Conservation (phyloP, 2,888 invertebrate genomes). For the Platycnemis pennipes region DNA sequence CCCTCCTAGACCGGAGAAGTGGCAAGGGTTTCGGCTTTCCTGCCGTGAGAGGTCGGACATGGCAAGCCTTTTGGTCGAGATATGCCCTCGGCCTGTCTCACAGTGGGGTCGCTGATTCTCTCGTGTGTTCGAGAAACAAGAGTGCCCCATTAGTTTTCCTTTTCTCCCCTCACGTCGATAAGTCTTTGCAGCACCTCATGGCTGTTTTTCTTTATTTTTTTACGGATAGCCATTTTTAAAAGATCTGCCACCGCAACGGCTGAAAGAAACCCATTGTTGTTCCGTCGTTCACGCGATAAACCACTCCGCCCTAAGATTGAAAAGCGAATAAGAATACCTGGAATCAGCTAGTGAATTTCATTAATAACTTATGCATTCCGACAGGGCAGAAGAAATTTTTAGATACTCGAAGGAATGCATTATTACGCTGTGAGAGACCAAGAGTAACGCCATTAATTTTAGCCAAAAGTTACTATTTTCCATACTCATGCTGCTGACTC, state of each 20-base stretch:
- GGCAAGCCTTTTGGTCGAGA: constrained; percentile 64
- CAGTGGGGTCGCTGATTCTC: constrained; percentile 66
- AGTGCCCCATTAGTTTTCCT: constrained; percentile 65
- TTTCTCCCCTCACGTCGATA: constrained; percentile 53
- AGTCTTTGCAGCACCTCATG: constrained; percentile 34
- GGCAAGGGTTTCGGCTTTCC: not conserved
- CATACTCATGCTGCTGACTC: no score
- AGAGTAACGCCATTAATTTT: not conserved
- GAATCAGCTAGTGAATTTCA: not conserved
- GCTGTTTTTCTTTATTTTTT: constrained; percentile 58
- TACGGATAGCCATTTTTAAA: constrained; percentile 33
- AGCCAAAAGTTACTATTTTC: no score
- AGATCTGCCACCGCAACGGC: not conserved
- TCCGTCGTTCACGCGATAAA: constrained; percentile 5
- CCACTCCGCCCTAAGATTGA: not conserved
- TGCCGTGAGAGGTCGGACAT: constrained; percentile 46
- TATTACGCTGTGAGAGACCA: not conserved
- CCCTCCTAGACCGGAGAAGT: constrained; percentile 1
- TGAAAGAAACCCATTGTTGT: not conserved
- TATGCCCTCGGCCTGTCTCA: constrained; percentile 55
- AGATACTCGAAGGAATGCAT: not conserved
- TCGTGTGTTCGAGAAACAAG: constrained; percentile 60
- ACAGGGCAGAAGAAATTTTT: not conserved
- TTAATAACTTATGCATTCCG: not conserved
- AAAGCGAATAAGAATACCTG: not conserved